Evolutionary conservation across 2,888 invertebrate species (phyloP), one percentile per base, ranked within the genome.

Genomic region (Catocala nupta): DNA sequence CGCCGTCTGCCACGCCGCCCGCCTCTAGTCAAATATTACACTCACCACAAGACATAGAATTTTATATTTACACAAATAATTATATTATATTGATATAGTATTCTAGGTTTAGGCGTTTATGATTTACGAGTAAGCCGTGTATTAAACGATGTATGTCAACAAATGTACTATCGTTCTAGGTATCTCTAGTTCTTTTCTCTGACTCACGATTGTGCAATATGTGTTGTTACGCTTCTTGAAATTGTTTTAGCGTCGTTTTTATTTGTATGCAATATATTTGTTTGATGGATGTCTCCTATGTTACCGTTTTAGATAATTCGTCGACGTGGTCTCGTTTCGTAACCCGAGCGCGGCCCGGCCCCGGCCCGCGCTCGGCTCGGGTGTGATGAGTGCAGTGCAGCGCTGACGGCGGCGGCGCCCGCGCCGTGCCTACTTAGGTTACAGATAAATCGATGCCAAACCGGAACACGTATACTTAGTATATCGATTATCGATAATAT

Each of bases 41-140:
- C 88, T 89, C 90, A 87, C 86, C 85, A 88, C 90, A 89, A 89
- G 84, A 94, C 91, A 94, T 94, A 94, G 94, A 93, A 90, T 91
- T 93, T 92, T 94, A 95, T 95, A 95, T 94, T 94, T 94, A 94
- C 92, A 94, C 92, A 94, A 91, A 94, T 91, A 92, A 92, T 91
- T 91, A 91, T 89, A 92, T 93, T 94, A 93, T 94, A 94, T 92
- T 90, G 88, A 93, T 92, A 93, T 93, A 93, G 91, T 94, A 93
- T 93, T 93, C 92, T 94, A 94, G 94, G 90, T 93, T 92, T 92
- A 94, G 92, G 92, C 90, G 84, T 89, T 90, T 93, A 90, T 93
- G 88, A 90, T 92, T 93, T 93, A 90, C 80, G 81, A 83, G 79
- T 92, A 89, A 90, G 91, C 87, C 81, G 84, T 86, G 83, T 88